Percentiles rank a stretch among this genome's conserved stretches.
Evolutionary conservation across 2,113 vertebrate genomes (phyloP).

Genomic region (Corythoichthys intestinalis): DNA sequence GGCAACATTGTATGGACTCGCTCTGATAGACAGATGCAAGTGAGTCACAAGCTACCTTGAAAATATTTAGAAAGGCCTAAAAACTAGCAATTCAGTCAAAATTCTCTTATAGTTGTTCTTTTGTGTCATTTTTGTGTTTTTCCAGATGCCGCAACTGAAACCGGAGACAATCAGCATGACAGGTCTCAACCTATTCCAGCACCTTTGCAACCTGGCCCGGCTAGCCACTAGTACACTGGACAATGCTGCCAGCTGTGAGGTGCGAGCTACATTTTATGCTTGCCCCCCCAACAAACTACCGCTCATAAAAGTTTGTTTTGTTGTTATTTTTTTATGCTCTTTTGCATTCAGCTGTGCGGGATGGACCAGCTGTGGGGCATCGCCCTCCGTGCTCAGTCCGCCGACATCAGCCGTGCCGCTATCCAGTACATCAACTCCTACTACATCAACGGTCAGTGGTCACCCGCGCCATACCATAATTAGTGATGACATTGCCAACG

Average conservation of each 20-base stretch:
- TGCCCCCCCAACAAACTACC: neutral
- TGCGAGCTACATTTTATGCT: conserved; percentile 32
- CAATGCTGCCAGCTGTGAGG: conserved; percentile 93
- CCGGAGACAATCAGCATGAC: conserved; percentile 99
- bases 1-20: neutral
- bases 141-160: conserved; percentile 95
- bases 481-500: neutral
- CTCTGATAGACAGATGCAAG: neutral
- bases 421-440: conserved; percentile 99
- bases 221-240: conserved; percentile 95
- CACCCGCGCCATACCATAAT: no score
- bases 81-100: no score
- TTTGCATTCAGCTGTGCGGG: conserved; percentile 82
- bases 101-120: neutral
- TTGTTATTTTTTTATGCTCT: neutral
- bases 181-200: conserved; percentile 96
- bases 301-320: neutral
- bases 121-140: neutral
- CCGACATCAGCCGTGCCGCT: conserved; percentile 95
- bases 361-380: conserved; percentile 99
- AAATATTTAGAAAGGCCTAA: no score
- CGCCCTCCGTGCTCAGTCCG: conserved; percentile 90
- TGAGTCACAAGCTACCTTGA: neutral
- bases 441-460: conserved; percentile 90
- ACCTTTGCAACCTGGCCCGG: conserved; percentile 94